Evolutionary conservation across 2,113 vertebrate genomes (phyloP), one percentile per base, ranked within the genome.

Genomic region (Nansenia antarctica): DNA sequence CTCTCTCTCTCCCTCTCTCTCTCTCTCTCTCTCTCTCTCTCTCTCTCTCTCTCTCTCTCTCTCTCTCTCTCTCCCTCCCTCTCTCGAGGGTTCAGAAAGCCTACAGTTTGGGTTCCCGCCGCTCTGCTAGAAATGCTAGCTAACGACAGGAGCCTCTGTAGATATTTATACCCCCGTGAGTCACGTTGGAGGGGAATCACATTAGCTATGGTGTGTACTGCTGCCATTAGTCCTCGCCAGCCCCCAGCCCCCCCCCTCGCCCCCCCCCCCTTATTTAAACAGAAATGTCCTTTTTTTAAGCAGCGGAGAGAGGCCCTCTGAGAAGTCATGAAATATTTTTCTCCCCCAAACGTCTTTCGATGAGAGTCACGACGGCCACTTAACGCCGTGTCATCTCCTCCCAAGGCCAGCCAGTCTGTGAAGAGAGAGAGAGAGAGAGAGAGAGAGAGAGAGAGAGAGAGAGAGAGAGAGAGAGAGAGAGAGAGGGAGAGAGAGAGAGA

Each of bases 111-210:
- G 45, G 15, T n/a, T n/a, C 45, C 20, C n/a, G 18, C 45, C 45
- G 4, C 5, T 47, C 5, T 47, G n/a, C n/a, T n/a, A n/a, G n/a
- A n/a, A n/a, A n/a, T 12, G 14, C 45, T n/a, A 47, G 18, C 15
- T n/a, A 47, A 47, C 45, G 18, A n/a, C 18, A 47, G 45, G n/a
- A n/a, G 45, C 45, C 45, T 47, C 55, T 73, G 79, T 72, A 73
- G 61, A 76, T 85, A 85, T 89, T 82, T 89, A 82, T 87, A 84
- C 69, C 69, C 52, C 67, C 78, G 29, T 85, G 82, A 88, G 74
- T 85, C 83, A 85, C 49, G 22, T 73, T 65, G n/a, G n/a, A 65
- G 75, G 75, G 79, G 67, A 86, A 88, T 87, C 80, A 82, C 80
- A 83, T 88, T 84, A 82, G 85, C 62, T 37, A 80, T 66, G 80